Base-by-base conservation (phyloP, 2,797 vertebrate species). In the Ceryle rudis region DNA sequence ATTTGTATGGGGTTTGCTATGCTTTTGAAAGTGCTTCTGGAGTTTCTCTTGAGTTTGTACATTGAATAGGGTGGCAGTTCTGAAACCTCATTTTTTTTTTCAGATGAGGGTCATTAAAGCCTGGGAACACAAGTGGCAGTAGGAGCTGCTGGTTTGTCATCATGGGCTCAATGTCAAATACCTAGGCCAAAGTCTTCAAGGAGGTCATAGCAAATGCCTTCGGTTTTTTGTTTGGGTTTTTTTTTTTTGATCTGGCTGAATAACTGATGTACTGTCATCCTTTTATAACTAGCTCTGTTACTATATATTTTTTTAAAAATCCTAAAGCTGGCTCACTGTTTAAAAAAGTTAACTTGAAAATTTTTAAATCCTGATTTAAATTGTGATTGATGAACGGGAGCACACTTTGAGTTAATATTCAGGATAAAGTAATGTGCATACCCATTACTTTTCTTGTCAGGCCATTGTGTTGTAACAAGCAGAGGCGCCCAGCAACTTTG, bases 331-430 rank as follows among this genome's bases (percentile, higher is more conserved):
- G 33, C 55, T 92, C 28, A 19, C 39, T 83, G 58, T 89, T 91
- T 95, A 35, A 83, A 93, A 55, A 92, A 93, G 52, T 93, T 83
- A 80, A 80, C 37, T 37, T 86, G 18, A 37, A 82, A 57, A 87
- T 69, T 64, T 35, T 66, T 18, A 70, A 88, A 57, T 90, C 72
- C 33, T 93, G n/a, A n/a, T n/a, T n/a, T n/a, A n/a, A n/a, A 73
- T 93, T 70, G 29, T 54, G 25, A 69, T 22, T 78, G 62, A 35
- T 77, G 35, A 84, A 47, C 9, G 2, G 74, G 65, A 87, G 39
- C 46, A 31, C 41, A 82, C 47, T 37, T 8, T 51, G 52, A 84
- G 54, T 52, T 77, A 31, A 14, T 41, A 12, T 77, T 88, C 65
- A 66, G 81, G 47, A 77, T 31, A 81, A 62, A 90, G 39, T 55